These are phyloP conservation scores for human (Homo sapiens) DNA, from an alignment of 2,113 vertebrate genomes.

Conservation along the genomic window DNA sequence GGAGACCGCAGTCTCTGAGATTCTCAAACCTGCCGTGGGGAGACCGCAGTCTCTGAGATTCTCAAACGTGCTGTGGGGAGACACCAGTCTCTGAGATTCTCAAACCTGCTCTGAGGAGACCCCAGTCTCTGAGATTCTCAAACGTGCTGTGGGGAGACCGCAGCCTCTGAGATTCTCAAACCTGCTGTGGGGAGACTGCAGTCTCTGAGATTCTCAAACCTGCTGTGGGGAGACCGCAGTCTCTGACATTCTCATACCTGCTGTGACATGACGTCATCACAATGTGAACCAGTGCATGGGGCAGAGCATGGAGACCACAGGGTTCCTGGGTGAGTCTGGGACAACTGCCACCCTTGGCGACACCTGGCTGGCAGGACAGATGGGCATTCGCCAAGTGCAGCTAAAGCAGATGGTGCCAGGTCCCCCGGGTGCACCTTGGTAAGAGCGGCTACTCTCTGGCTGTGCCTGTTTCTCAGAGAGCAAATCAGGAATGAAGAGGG, in stretches of 20 bases:
- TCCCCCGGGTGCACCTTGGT: background rate
- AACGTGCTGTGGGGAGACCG: too few species aligned
- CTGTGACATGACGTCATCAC: background rate
- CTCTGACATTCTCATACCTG: too few species aligned
- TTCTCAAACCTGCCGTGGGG: background rate
- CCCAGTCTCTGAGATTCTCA: too few species aligned
- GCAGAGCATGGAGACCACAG: rapidly evolving
- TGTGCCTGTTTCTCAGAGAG: background rate
- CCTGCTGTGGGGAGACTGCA: too few species aligned
- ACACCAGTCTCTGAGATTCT: background rate
- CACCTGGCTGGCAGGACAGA: background rate
- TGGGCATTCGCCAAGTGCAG: too few species aligned
- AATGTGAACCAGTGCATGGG: rapidly evolving
- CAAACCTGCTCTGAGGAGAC: too few species aligned
- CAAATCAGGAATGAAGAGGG: background rate
- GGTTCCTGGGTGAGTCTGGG: background rate
- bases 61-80: too few species aligned
- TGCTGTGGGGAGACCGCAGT: too few species aligned
- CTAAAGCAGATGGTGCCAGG: background rate
- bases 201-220: background rate
- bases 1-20: too few species aligned
- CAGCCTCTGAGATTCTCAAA: background rate
- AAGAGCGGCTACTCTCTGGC: background rate
- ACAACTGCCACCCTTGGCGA: background rate
- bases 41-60: too few species aligned